Percentiles rank a stretch among this genome's conserved stretches.
These are phyloP conservation scores for Scomber scombrus DNA, from an alignment of 2,113 vertebrate species.

Conservation along the genomic window DNA sequence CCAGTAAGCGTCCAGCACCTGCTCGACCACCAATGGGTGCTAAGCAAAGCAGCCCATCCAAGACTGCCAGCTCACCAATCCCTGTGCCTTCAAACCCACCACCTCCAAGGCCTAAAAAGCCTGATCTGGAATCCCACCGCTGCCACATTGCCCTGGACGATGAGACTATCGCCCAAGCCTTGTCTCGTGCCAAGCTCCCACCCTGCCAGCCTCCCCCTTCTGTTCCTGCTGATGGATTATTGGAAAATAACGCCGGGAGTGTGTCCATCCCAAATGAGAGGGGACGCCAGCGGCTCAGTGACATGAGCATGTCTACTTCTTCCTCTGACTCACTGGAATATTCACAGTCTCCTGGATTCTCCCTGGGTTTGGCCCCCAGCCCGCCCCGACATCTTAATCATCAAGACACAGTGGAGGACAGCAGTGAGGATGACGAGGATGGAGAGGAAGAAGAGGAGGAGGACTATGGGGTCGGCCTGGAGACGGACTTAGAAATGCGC, in stretches of 20 bases:
- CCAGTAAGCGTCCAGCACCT: slow-evolving; percentile 49
- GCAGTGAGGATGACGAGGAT: slow-evolving; percentile 90
- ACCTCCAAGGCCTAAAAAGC: slow-evolving; percentile 85
- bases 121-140: slow-evolving; percentile 83
- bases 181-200: slow-evolving; percentile 81
- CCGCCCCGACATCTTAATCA: slow-evolving; percentile 79
- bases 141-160: slow-evolving; percentile 84
- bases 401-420: slow-evolving; percentile 84
- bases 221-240: slow-evolving; percentile 23
- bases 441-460: slow-evolving; percentile 90
- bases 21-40: slow-evolving; percentile 65
- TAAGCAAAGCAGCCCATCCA: slow-evolving; percentile 72
- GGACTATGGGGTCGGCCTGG: slow-evolving; percentile 90
- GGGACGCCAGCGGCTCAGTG: slow-evolving; percentile 90
- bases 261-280: slow-evolving; percentile 61
- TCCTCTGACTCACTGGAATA: slow-evolving; percentile 94
- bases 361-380: slow-evolving; percentile 83
- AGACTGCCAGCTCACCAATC: slow-evolving; percentile 81
- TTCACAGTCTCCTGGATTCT: slow-evolving; percentile 87
- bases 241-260: slow-evolving; percentile 16
- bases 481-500: slow-evolving; percentile 91
- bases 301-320: slow-evolving; percentile 96
- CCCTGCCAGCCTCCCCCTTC: slow-evolving; percentile 52
- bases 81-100: slow-evolving; percentile 85
- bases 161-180: slow-evolving; percentile 79